Conservation (phyloP, 1,140 invertebrate species). For the Goniozus legneri region DNA sequence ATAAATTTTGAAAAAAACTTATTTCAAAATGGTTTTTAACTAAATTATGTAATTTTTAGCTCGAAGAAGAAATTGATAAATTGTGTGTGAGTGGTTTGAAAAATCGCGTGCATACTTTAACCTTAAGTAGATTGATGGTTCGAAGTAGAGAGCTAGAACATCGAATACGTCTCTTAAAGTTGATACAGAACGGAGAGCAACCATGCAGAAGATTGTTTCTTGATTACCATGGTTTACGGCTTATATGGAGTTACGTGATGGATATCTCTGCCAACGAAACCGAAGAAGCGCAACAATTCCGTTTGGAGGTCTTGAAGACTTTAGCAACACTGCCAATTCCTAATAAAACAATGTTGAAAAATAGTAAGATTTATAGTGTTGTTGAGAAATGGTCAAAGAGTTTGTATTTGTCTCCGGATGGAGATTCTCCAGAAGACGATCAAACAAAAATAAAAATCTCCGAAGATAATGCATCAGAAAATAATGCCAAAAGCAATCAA, state of each 20-base stretch:
- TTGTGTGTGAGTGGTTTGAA: conserved; percentile 72
- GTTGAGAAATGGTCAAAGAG: conserved; percentile 75
- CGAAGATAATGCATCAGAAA: conserved; percentile 22
- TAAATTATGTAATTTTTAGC: conserved; percentile 53
- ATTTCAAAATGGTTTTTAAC: too few relatives aligned
- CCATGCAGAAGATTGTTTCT: conserved; percentile 84
- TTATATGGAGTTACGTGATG: conserved; percentile 90
- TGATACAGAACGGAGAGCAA: conserved; percentile 71
- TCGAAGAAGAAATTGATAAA: conserved; percentile 76
- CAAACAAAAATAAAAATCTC: conserved; percentile 30
- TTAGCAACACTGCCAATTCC: conserved; percentile 82
- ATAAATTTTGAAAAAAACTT: background rate
- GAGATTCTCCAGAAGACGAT: conserved; percentile 50
- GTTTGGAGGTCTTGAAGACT: conserved; percentile 75
- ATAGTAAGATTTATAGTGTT: conserved; percentile 81
- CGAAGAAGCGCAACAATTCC: conserved; percentile 59
- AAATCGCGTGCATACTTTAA: conserved; percentile 84
- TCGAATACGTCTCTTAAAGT: conserved; percentile 65
- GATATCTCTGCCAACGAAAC: conserved; percentile 57
- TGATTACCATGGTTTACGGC: conserved; percentile 88
- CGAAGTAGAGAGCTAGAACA: conserved; percentile 77
- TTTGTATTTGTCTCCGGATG: conserved; percentile 34
- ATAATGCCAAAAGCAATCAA: conserved; percentile 12
- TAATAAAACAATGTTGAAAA: conserved; percentile 88
- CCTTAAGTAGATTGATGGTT: conserved; percentile 86